Conservation (phyloP, 2,888 invertebrate genomes). For the Prosopocoilus inquinatus region DNA sequence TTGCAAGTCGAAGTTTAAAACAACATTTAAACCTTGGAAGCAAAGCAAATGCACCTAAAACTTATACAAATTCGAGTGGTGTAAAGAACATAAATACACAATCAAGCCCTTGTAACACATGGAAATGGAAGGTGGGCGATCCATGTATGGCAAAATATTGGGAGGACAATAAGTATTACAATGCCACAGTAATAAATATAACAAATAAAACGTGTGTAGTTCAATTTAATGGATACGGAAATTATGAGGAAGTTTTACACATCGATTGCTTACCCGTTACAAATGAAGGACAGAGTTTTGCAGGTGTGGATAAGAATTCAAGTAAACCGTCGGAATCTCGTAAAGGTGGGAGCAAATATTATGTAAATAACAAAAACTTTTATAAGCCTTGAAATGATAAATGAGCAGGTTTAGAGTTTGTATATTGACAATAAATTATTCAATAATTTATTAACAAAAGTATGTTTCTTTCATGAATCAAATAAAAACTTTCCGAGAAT, state of each 20-base stretch:
- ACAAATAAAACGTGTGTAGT: constrained; percentile 84
- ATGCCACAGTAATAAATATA: constrained; percentile 77
- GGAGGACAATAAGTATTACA: constrained; percentile 89
- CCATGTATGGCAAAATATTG: constrained; percentile 88
- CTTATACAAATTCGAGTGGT: constrained; percentile 2
- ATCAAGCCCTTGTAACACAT: constrained; percentile 18
- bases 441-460: too few relatives aligned
- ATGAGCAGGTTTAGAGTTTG: neutral
- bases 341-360: constrained; percentile 15
- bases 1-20: constrained; percentile 44
- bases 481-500: too few relatives aligned
- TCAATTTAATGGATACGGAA: constrained; percentile 83
- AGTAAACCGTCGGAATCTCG: constrained; percentile 14
- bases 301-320: constrained; percentile 20
- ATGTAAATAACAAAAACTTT: constrained; percentile 11
- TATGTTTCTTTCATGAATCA: too few relatives aligned
- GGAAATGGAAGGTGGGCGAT: constrained; percentile 76
- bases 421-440: neutral
- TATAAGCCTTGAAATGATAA: constrained; percentile 5
- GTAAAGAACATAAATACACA: neutral
- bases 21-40: constrained; percentile 43
- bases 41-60: constrained; percentile 5
- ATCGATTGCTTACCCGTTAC: constrained; percentile 73
- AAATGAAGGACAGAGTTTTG: constrained; percentile 7
- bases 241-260: constrained; percentile 84